Conservation (phyloP, 2,888 invertebrate genomes). For the Xylophagus ater region DNA sequence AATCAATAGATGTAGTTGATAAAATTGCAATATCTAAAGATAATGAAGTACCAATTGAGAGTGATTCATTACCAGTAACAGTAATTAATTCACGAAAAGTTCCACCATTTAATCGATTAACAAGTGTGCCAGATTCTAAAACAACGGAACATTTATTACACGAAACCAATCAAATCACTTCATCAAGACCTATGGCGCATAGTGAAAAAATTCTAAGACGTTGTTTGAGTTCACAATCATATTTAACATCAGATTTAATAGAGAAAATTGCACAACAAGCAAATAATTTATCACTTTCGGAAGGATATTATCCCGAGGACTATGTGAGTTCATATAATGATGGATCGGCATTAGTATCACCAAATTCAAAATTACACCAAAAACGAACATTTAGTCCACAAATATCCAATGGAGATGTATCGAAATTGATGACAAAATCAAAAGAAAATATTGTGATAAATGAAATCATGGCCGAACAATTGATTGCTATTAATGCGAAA, state of each 20-base stretch:
- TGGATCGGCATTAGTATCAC: conserved; percentile 17
- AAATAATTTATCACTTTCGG: conserved; percentile 9
- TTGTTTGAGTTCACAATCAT: conserved; percentile 18
- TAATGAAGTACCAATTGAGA: no score
- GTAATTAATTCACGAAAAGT: no score
- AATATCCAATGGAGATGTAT: conserved; percentile 1
- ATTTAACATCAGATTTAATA: conserved; percentile 17
- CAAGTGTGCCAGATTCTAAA: conserved; percentile 1
- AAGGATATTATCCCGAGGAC: conserved; percentile 12
- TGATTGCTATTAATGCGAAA: no score
- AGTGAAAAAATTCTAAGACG: conserved; percentile 14
- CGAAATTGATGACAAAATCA: no score
- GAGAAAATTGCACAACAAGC: conserved; percentile 17
- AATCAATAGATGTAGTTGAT: no score
- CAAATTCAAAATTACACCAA: conserved; percentile 17
- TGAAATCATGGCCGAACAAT: background rate
- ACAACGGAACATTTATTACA: background rate
- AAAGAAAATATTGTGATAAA: background rate
- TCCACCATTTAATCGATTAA: no score
- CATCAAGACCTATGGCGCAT: conserved; percentile 3
- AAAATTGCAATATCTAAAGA: no score
- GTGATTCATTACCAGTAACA: no score
- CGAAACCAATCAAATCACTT: background rate
- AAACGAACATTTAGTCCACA: conserved; percentile 10
- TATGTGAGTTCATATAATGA: conserved; percentile 12